phyloP scores from a whole-genome alignment of 2,113 vertebrate genomes.

The Dicerorhinus sumatrensis region DNA sequence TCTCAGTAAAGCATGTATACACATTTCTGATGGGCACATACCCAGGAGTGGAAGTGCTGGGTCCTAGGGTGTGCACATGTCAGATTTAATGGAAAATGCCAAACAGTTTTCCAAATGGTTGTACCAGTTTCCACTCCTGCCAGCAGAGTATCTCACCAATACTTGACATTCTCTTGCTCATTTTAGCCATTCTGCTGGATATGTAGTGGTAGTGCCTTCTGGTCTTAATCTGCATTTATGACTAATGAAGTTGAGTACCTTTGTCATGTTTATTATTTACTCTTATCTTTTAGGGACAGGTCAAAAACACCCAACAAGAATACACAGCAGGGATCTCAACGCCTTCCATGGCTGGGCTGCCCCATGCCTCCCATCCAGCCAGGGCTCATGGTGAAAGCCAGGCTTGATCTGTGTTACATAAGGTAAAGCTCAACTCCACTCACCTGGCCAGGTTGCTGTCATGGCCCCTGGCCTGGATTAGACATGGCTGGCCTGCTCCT shows the following conservation, averaged over 20 bases:
- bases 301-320: neutral
- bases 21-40: neutral
- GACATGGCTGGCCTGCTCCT: neutral
- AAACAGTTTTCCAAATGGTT: neutral
- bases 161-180: neutral
- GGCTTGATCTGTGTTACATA: neutral
- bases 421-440: neutral
- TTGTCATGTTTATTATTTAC: neutral
- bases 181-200: neutral
- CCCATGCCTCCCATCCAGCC: neutral
- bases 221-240: neutral
- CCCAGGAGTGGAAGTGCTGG: neutral
- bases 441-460: neutral
- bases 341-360: neutral
- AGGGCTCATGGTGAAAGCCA: neutral
- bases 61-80: fast-evolving
- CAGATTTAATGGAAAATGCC: neutral
- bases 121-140: neutral
- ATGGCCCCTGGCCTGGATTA: neutral
- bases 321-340: neutral
- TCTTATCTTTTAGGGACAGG: neutral
- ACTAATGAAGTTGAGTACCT: neutral
- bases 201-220: neutral
- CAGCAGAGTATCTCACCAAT: neutral
- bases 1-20: neutral